Evolutionary conservation across 2,797 vertebrate genomes (phyloP).

Genomic region (Setipinna tenuifilis): DNA sequence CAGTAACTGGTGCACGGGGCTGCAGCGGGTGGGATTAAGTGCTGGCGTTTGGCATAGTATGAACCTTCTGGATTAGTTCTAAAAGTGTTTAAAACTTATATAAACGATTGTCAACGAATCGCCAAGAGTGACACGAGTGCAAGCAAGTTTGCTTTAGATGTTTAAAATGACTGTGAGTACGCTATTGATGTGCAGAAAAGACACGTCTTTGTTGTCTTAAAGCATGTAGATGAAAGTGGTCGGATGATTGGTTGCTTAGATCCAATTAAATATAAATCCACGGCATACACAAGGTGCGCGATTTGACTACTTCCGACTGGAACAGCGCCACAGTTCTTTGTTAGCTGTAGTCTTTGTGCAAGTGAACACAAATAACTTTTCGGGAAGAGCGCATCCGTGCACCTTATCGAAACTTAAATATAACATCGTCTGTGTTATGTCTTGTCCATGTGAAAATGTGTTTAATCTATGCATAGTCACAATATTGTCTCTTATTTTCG

Average conservation of each 20-base stretch:
- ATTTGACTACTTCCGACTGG: background rate
- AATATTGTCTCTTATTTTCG: slow-evolving; percentile 59
- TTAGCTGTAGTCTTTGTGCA: background rate
- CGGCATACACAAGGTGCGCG: background rate
- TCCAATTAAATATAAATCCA: background rate
- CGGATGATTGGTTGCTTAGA: background rate
- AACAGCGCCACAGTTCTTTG: background rate
- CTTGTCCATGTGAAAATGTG: slow-evolving; percentile 22
- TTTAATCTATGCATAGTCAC: slow-evolving; percentile 59
- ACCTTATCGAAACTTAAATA: background rate
- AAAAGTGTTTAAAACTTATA: background rate
- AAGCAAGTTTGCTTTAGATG: background rate
- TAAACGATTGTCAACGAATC: background rate
- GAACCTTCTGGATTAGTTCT: background rate
- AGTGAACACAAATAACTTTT: background rate
- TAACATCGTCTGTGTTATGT: background rate
- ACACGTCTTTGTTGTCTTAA: background rate
- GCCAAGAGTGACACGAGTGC: background rate
- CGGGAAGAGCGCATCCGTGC: background rate
- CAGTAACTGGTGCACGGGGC: background rate
- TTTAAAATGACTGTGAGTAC: background rate
- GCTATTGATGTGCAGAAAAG: background rate
- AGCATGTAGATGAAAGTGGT: background rate
- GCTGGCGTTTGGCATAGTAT: background rate
- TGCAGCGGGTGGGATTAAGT: background rate